Percentiles rank a stretch among this genome's conserved stretches.
Conservation (phyloP, 1,140 invertebrate genomes). For the Ceratosolen fusciceps region DNA sequence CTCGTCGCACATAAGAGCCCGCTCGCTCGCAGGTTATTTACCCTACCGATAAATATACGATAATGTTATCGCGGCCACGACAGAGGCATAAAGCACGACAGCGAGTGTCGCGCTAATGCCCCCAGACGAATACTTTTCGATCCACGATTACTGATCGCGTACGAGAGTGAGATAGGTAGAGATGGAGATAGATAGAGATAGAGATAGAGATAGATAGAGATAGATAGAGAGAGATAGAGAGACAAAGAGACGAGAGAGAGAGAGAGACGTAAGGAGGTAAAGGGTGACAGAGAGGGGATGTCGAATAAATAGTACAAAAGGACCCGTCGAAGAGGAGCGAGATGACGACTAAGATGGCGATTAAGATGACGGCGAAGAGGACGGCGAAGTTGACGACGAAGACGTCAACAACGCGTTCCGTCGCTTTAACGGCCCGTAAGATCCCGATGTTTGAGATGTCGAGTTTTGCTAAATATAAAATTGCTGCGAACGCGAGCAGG, state of each 20-base stretch:
- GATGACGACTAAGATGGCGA: no score
- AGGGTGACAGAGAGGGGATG: no score
- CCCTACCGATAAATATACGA: constrained; percentile 61
- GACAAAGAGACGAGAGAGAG: no score
- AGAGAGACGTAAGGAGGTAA: no score
- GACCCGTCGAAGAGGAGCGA: neutral
- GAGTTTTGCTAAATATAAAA: constrained; percentile 58
- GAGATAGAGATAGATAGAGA: no score
- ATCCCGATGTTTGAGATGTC: constrained; percentile 58
- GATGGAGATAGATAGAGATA: no score
- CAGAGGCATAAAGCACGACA: neutral
- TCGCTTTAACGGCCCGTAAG: constrained; percentile 57
- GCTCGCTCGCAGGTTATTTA: constrained; percentile 55
- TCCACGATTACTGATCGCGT: neutral
- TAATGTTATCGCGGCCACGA: constrained; percentile 57
- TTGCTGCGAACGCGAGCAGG: neutral
- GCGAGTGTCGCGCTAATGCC: constrained; percentile 8
- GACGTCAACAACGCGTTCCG: constrained; percentile 52
- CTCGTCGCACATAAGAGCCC: constrained; percentile 33
- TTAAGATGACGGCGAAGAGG: no score
- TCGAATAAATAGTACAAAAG: no score
- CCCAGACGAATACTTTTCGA: constrained; percentile 28
- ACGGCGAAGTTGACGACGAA: constrained; percentile 47
- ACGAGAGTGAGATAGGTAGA: neutral
- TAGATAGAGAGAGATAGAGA: no score